Evolutionary conservation across 2,797 vertebrate genomes (phyloP).

Genomic region (Lagorchestes hirsutus): DNA sequence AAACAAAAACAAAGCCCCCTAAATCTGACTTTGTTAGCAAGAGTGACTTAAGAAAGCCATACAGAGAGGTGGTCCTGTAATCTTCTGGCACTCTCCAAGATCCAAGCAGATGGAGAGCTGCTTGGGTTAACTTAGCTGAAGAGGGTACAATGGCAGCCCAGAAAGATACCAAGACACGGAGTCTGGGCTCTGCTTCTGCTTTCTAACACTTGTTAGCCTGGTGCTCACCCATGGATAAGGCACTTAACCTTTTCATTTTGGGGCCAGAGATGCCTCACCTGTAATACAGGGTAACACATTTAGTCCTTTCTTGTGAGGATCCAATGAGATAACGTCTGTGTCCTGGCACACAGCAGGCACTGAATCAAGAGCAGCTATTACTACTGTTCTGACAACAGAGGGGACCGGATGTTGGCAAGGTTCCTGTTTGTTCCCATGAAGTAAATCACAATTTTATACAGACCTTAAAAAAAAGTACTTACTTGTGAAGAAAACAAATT

Average conservation of each 20-base stretch:
- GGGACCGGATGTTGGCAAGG: neutral
- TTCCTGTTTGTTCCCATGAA: constrained; percentile 43
- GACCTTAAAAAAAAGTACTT: constrained; percentile 38
- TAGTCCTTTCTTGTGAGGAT: neutral
- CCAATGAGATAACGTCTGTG: neutral
- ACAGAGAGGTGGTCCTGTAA: neutral
- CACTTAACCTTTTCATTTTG: neutral
- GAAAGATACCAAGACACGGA: neutral
- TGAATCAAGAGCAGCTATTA: neutral
- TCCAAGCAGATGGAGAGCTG: neutral
- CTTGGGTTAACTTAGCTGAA: neutral
- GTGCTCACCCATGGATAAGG: neutral
- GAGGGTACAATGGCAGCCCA: neutral
- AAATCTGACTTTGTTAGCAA: neutral
- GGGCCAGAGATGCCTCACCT: neutral
- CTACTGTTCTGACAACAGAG: neutral
- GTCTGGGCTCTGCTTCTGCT: neutral
- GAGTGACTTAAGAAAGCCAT: neutral
- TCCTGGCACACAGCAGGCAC: neutral
- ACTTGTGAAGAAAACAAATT: constrained; percentile 51
- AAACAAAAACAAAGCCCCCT: constrained; percentile 15
- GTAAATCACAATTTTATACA: constrained; percentile 22
- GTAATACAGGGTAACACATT: neutral
- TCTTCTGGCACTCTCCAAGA: neutral
- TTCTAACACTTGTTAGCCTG: neutral